A percentile compares a stretch with the other conserved stretches of the same genome.
Conservation (phyloP, 2,797 vertebrate species). For the Pelobates cultripes region DNA sequence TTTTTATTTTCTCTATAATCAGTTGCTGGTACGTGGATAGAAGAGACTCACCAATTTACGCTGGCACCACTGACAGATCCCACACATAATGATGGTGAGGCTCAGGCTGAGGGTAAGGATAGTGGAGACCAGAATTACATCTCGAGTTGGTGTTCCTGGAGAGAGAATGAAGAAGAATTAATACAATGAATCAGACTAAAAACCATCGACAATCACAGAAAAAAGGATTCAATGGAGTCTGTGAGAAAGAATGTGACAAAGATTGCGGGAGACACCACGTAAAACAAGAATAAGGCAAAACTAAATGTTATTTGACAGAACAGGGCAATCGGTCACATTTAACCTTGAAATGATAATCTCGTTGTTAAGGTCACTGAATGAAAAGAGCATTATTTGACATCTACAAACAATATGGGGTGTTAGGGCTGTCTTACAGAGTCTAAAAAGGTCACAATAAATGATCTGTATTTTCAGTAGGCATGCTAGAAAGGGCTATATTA, state of each 20-base stretch:
- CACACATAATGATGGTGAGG: conserved; percentile 94
- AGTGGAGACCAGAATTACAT: conserved; percentile 95
- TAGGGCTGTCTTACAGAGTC: not conserved
- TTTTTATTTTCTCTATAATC: too few species aligned
- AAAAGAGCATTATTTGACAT: not conserved
- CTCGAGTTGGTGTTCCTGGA: conserved; percentile 89
- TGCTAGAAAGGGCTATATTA: not conserved
- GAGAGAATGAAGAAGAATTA: conserved; percentile 8
- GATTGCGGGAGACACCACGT: not conserved
- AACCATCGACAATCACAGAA: conserved; percentile 8
- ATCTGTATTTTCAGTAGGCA: not conserved
- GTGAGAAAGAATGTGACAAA: conserved; percentile 3
- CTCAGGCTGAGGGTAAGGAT: conserved; percentile 96
- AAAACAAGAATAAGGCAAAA: not conserved
- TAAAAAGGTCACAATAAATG: not conserved
- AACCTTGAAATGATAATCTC: conserved; percentile 26
- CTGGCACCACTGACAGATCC: conserved; percentile 98
- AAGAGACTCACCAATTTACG: conserved; percentile 90
- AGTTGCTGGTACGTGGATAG: not conserved
- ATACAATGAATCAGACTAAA: conserved; percentile 16
- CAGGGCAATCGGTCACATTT: conserved; percentile 6
- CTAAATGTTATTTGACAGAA: not conserved
- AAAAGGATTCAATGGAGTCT: not conserved
- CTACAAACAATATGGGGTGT: not conserved
- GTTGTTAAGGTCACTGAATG: conserved; percentile 5